Evolutionary conservation across 2,113 vertebrate species (phyloP), one percentile per base, ranked within the genome.

Genomic region (Psammodynastes pulverulentus): DNA sequence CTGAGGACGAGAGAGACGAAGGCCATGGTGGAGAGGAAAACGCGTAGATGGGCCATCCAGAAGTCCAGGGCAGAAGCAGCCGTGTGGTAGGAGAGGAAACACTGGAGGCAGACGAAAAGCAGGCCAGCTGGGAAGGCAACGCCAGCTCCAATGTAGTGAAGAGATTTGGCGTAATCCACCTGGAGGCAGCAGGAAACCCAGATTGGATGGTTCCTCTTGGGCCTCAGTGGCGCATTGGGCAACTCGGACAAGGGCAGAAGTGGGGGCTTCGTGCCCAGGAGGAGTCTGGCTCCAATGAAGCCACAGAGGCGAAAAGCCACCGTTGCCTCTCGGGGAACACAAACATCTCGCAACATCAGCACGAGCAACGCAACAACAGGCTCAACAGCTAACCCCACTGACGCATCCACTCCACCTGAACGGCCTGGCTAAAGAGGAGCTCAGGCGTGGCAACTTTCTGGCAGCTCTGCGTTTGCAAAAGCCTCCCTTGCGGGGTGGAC

Each of bases 141-240:
- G 0, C 98, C 98, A 0, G 98, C 97, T 3, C 98, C 98, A 1
- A 99, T 96, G 9, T 99, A 99, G 97, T 99, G 98, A 39, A 99
- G 97, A 53, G 98, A 98, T 95, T 98, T 99, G 48, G 98, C 98
- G 1, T 99, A 97, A 96, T 99, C 98, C 87, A 99, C 98, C 98
- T 99, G 96, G n/a, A 72, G 56, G 24, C 87, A 86, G 52, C 0
- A 0, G 1, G 12, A 88, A 54, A 51, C 51, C 51, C 51, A 39
- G 4, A 53, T 2, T 9, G 48, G 6, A 4, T 54, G 51, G n/a
- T 34, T 53, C 19, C 6, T 52, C 29, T 51, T n/a, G 84, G 45
- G 29, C 5, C 67, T 39, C 67, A 19, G n/a, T 6, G 7, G 15
- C 15, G 2, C n/a, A 19, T 3, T 8, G 34, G 67, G 15, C 15